Base-by-base conservation (phyloP, 2,888 invertebrate genomes). In the Campoletis raptor region DNA sequence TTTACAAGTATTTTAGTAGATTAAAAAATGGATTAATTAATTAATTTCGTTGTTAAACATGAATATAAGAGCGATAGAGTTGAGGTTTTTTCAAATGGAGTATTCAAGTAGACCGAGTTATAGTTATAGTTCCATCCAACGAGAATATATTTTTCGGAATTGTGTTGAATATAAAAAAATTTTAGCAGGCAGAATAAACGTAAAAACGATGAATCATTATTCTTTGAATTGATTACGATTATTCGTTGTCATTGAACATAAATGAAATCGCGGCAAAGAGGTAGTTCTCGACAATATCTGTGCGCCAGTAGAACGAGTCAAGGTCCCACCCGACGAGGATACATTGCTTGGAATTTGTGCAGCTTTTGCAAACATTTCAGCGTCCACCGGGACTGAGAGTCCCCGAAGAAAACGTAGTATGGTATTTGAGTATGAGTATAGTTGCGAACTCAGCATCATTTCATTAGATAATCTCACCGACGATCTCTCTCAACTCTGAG, bases 361-460 rank as follows among this genome's bases (percentile, higher is more conserved):
- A n/a, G 45, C 30, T 30, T 76, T 61, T 30, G 42, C 74, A 61
- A 76, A 18, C 42, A 40, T 30, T 76, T 45, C 24, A 64, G 30
- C 61, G 64, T 74, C n/a, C n/a, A n/a, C 45, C 74, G 24, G n/a
- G 12, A 24, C 57, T 42, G 5, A 10, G 42, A 74, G 74, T 57
- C 40, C 57, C 40, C 57, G 52, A n/a, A 61, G 57, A 48, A 74
- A 61, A 24, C 42, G 24, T 21, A 6, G 15, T 6, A 61, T 5
- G 64, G 54, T 45, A 36, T 48, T 52, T 30, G 57, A 57, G 54
- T n/a, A 61, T 30, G 73, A 36, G 66, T 37, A 40, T 21, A 72
- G 64, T 77, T 81, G 80, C 85, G 52, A 85, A 72, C 81, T 85
- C 85, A 81, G 76, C 76, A 54, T 70, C 76, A 81, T 85, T 81